Percentiles rank a stretch among this genome's conserved stretches.
phyloP scores from a whole-genome alignment of 2,113 vertebrate genomes.

The Cairina moschata region DNA sequence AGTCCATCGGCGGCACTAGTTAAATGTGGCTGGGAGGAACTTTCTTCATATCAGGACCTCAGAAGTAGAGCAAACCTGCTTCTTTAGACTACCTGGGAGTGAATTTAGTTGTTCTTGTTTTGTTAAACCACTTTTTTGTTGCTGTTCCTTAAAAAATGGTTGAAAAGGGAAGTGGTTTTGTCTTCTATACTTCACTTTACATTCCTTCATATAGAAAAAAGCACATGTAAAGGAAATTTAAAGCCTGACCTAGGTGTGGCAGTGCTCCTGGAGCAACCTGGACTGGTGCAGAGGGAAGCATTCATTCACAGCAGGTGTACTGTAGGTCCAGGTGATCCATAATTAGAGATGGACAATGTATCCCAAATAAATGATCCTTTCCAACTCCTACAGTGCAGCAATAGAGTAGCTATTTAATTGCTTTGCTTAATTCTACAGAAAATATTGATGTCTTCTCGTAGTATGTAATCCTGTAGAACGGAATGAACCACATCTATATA shows the following conservation, averaged over 20 bases:
- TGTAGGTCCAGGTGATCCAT: background rate
- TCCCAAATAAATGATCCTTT: background rate
- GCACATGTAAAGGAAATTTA: background rate
- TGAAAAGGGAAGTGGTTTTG: background rate
- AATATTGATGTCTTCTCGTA: background rate
- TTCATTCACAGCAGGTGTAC: background rate
- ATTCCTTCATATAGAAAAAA: background rate
- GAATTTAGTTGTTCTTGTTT: background rate
- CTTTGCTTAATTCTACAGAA: slow-evolving; percentile 2
- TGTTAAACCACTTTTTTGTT: background rate
- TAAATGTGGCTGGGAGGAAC: background rate
- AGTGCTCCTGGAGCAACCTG: background rate
- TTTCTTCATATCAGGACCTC: background rate
- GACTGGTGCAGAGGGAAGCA: background rate
- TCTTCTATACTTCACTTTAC: background rate
- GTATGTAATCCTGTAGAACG: background rate
- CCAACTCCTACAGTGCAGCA: background rate
- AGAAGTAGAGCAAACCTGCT: background rate
- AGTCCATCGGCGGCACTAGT: background rate
- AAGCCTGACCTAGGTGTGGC: background rate
- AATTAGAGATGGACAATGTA: background rate
- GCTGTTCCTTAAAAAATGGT: background rate
- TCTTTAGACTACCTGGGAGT: background rate
- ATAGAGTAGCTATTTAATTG: background rate
- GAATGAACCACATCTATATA: background rate